Percentiles rank a stretch among this genome's conserved stretches.
Conservation (phyloP, 1,140 invertebrate genomes). For the Micrasema minimum region DNA sequence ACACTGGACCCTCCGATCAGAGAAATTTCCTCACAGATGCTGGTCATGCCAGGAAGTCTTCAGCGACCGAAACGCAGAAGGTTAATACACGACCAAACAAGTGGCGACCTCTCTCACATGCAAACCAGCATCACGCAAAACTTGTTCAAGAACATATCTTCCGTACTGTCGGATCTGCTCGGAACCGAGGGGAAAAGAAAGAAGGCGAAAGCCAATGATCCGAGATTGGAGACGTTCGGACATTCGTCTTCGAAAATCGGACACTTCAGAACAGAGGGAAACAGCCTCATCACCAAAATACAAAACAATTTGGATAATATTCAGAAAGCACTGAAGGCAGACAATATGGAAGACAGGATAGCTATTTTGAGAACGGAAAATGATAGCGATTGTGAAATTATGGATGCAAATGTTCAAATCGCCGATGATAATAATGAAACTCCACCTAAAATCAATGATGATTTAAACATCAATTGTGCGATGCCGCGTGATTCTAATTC, state of each 20-base stretch:
- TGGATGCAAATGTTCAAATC: too few species aligned
- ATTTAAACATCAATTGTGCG: too few species aligned
- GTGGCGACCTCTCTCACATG: background rate
- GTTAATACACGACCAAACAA: constrained; percentile 1
- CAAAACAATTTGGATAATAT: background rate
- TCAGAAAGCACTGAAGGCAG: background rate
- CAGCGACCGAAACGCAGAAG: constrained; percentile 10
- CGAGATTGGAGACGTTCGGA: background rate
- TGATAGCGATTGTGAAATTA: background rate
- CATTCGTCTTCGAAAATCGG: background rate
- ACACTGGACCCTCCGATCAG: constrained; percentile 34
- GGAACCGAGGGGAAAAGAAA: constrained; percentile 1
- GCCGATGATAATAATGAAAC: too few species aligned
- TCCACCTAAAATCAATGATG: too few species aligned
- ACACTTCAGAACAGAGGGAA: background rate
- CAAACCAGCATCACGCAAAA: constrained; percentile 5
- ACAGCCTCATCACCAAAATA: background rate
- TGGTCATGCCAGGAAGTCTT: background rate
- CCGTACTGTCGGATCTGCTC: constrained; percentile 11
- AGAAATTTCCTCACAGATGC: constrained; percentile 11
- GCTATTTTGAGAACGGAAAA: background rate
- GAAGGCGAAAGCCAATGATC: background rate
- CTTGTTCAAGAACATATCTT: constrained; percentile 16
- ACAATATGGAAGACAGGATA: background rate
- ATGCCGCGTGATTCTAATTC: too few species aligned